phyloP scores from a whole-genome alignment of 2,113 vertebrate genomes.

The Gila orcuttii region DNA sequence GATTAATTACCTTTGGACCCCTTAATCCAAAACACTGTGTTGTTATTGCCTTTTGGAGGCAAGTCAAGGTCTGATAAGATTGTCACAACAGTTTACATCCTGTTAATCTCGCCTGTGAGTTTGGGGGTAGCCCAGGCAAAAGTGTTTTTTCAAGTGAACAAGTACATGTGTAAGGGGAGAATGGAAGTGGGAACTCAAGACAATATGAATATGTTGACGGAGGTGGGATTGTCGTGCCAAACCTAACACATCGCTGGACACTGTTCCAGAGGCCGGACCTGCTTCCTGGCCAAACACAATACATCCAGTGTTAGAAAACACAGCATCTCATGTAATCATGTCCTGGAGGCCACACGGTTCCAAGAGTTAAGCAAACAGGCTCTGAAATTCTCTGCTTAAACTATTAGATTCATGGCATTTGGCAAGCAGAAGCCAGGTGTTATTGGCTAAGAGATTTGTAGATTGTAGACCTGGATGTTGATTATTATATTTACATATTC shows the following conservation, averaged over 20 bases:
- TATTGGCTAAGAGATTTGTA: slow-evolving; percentile 60
- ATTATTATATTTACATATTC: slow-evolving; percentile 64
- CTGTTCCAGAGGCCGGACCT: slow-evolving; percentile 49
- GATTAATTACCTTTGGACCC: not conserved
- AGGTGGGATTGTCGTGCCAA: slow-evolving; percentile 55
- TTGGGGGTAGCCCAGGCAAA: not conserved
- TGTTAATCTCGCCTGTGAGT: slow-evolving; percentile 11
- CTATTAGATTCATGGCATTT: slow-evolving; percentile 61
- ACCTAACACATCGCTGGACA: slow-evolving; percentile 55
- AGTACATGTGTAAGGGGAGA: slow-evolving; percentile 20
- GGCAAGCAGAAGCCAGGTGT: slow-evolving; percentile 61
- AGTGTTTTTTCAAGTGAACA: slow-evolving; percentile 26
- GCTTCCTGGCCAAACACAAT: slow-evolving; percentile 50
- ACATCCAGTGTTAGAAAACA: slow-evolving; percentile 33
- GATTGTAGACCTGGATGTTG: not conserved
- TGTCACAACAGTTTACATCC: slow-evolving; percentile 36
- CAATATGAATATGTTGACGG: slow-evolving; percentile 45
- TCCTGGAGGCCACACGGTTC: slow-evolving; percentile 42
- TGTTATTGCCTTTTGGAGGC: slow-evolving; percentile 2
- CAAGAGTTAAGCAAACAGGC: slow-evolving; percentile 64
- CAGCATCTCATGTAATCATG: slow-evolving; percentile 58
- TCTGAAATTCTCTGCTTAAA: slow-evolving; percentile 62
- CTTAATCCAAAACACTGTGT: not conserved
- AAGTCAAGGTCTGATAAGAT: slow-evolving; percentile 33
- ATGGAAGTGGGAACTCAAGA: slow-evolving; percentile 38